These are phyloP conservation scores for Poeciliopsis turneri DNA, from an alignment of 2,797 vertebrate genomes.

Conservation along the genomic window DNA sequence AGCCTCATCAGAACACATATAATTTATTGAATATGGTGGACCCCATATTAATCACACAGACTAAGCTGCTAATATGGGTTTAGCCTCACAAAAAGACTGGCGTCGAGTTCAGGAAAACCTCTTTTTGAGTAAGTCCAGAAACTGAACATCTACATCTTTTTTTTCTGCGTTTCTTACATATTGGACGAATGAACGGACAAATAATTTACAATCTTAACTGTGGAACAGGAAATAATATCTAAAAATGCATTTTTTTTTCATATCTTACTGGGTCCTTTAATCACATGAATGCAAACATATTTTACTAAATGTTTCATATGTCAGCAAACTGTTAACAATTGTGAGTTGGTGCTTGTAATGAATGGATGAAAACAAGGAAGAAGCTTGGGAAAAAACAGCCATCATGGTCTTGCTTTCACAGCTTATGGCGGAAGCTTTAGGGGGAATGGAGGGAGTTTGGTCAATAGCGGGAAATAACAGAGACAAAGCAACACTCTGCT, in stretches of 20 bases:
- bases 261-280: neutral
- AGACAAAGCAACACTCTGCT: conserved; percentile 61
- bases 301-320: neutral
- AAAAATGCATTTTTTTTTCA: neutral
- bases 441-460: conserved; percentile 27
- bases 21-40: no score
- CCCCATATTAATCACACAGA: neutral
- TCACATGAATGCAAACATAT: neutral
- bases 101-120: neutral
- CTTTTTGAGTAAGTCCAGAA: neutral
- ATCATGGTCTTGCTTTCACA: conserved; percentile 19
- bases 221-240: neutral
- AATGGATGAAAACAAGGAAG: conserved; percentile 29
- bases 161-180: neutral
- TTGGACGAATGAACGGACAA: neutral
- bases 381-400: conserved; percentile 35
- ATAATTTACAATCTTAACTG: neutral
- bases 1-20: no score
- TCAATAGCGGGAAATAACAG: conserved; percentile 68
- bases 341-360: conserved; percentile 11
- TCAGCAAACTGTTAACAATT: neutral
- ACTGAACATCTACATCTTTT: neutral
- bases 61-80: neutral
- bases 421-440: conserved; percentile 30
- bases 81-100: neutral